Conservation (phyloP, 1,140 invertebrate species). For the Archivesica marissinica region DNA sequence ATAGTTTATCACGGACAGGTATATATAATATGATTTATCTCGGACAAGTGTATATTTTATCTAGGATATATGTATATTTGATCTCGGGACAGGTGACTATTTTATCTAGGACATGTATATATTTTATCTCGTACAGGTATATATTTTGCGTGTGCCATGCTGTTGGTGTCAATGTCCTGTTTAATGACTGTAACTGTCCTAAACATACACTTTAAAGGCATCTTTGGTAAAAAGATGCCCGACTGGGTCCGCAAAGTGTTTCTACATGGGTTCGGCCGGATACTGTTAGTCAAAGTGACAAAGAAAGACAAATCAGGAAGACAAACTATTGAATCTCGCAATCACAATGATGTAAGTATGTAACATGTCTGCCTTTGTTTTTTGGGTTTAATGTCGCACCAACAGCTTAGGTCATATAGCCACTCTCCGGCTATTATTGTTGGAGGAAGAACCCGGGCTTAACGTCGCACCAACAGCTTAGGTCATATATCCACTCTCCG, state of each 20-base stretch:
- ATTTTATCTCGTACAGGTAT: slow-evolving; percentile 66
- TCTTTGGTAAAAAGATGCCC: slow-evolving; percentile 84
- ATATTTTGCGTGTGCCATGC: slow-evolving; percentile 76
- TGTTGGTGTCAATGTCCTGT: slow-evolving; percentile 76
- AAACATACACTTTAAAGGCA: slow-evolving; percentile 86
- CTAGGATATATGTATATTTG: no score
- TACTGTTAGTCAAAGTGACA: slow-evolving; percentile 72
- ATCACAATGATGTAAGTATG: neutral
- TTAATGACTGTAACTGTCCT: slow-evolving; percentile 83
- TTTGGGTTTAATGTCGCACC: no score
- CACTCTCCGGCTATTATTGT: no score
- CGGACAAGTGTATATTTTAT: no score
- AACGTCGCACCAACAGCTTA: no score
- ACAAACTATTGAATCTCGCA: neutral
- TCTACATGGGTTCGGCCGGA: slow-evolving; percentile 72
- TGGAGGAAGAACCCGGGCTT: no score
- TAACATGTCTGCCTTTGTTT: neutral
- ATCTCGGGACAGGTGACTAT: no score
- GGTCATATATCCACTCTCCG: no score
- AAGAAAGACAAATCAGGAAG: neutral
- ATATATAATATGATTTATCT: no score
- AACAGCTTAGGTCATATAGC: no score
- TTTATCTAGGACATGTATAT: no score
- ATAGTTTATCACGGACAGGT: no score
- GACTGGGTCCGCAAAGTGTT: slow-evolving; percentile 84